Percentiles rank a stretch among this genome's conserved stretches.
Evolutionary conservation across 2,888 invertebrate species (phyloP).

Genomic region (Drosophila seclusa): DNA sequence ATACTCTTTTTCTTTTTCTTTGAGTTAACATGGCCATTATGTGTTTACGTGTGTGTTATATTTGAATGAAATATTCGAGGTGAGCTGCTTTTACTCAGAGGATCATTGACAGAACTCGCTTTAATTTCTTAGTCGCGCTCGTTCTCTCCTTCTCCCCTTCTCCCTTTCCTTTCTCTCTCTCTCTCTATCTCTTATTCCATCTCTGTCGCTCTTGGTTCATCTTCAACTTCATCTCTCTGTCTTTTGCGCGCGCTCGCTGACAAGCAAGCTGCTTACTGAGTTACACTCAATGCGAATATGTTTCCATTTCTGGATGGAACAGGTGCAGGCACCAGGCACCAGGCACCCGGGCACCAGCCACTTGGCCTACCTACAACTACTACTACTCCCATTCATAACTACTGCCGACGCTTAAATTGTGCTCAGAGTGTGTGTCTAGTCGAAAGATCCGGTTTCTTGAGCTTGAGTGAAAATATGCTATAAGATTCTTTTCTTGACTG

Average conservation of each 20-base stretch:
- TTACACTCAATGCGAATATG: conserved; percentile 45
- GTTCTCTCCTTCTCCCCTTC: conserved; percentile 3
- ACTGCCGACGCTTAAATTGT: conserved; percentile 24
- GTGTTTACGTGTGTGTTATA: conserved; percentile 34
- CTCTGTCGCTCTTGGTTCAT: not conserved
- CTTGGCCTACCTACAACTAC: conserved; percentile 49
- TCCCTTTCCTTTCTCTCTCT: not conserved
- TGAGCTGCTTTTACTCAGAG: conserved; percentile 49
- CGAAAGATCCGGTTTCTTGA: conserved; percentile 47
- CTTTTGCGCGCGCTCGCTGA: conserved; percentile 10
- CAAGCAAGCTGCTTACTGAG: conserved; percentile 31
- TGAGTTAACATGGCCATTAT: conserved; percentile 47
- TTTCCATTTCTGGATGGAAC: conserved; percentile 47
- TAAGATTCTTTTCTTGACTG: conserved; percentile 44
- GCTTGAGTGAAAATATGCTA: conserved; percentile 47
- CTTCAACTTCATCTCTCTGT: not conserved
- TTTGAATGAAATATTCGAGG: conserved; percentile 53
- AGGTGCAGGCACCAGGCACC: conserved; percentile 49
- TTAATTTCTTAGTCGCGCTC: conserved; percentile 15
- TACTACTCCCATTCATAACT: conserved; percentile 64
- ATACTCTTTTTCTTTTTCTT: conserved; percentile 20
- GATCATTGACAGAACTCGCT: conserved; percentile 50
- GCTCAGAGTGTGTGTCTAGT: conserved; percentile 45
- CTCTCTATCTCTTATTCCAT: not conserved
- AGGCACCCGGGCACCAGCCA: conserved; percentile 13